Base-by-base conservation (phyloP, 2,888 invertebrate species). In the Crossocerus cetratus region DNA sequence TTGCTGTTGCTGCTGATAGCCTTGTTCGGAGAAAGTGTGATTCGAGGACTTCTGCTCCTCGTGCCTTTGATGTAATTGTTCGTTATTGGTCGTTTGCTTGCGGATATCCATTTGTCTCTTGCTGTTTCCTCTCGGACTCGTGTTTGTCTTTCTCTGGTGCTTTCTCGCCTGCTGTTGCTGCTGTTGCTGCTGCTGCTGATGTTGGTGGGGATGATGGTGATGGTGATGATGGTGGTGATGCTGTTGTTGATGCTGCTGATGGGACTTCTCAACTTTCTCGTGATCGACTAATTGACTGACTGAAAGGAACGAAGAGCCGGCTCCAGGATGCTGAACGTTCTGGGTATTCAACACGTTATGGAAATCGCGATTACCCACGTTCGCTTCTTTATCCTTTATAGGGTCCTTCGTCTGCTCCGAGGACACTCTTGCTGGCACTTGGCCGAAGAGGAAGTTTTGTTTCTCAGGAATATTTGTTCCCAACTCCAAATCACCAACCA, bases 261-360 rank as follows among this genome's bases (percentile, higher is more conserved):
- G 83, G 43, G 82, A 81, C 65, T 90, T 90, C 23, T 89, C 89
- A 3, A 84, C 90, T 78, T 92, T 92, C 77, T 91, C 91, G 74
- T 91, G 92, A 77, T 92, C 93, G 2, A 94, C 93, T n/a, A 94
- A 85, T 72, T 93, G 93, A 84, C 93, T 94, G 0, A 94, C 93
- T 0, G 93, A 93, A 8, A 94, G 86, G 72, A 94, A 93, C 63
- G 91, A 92, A 32, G 90, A 90, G 14, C 90, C 89, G 43, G 90
- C 90, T 20, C 87, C 89, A 3, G 87, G 81, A 70, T 87, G 89
- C 65, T 88, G 88, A n/a, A 77, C 79, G 77, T 90, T 91, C 65
- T 91, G 91, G 2, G 90, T 88, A 64, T 89, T 88, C 2, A 88
- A 32, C 70, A 88, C 85, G 2, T 78, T 72, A 45, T 89, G 89